phyloP scores from a whole-genome alignment of 1,140 invertebrate species.

The Drosophila asahinai region DNA sequence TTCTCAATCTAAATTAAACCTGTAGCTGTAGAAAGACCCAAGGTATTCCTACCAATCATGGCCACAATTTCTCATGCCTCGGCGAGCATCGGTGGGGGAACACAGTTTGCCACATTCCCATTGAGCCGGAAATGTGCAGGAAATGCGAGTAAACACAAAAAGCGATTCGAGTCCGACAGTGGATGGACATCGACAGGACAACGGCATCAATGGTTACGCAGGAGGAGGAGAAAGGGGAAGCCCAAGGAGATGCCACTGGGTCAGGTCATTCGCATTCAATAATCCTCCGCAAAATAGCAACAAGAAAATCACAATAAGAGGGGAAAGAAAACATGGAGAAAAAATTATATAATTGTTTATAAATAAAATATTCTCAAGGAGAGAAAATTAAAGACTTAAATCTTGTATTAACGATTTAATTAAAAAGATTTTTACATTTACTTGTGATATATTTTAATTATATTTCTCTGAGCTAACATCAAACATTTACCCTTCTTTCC shows the following conservation, averaged over 20 bases:
- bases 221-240: not conserved
- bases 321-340: not conserved
- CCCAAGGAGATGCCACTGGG: slow-evolving; percentile 24
- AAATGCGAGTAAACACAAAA: slow-evolving; percentile 55
- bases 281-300: slow-evolving; percentile 34
- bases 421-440: no score
- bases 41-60: slow-evolving; percentile 64
- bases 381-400: accelerated
- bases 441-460: not conserved
- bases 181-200: slow-evolving; percentile 34
- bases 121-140: slow-evolving; percentile 60
- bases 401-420: no score
- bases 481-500: not conserved
- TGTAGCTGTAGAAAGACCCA: slow-evolving; percentile 5
- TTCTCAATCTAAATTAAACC: slow-evolving; percentile 28
- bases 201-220: slow-evolving; percentile 13
- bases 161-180: slow-evolving; percentile 45
- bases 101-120: slow-evolving; percentile 56
- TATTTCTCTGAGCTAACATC: not conserved
- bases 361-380: not conserved
- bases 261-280: slow-evolving; percentile 52
- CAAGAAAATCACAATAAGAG: slow-evolving; percentile 41
- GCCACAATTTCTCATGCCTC: slow-evolving; percentile 43
- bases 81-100: slow-evolving; percentile 4
- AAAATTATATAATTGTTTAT: not conserved